Conservation (phyloP, 2,113 vertebrate genomes). For the Cairina moschata region DNA sequence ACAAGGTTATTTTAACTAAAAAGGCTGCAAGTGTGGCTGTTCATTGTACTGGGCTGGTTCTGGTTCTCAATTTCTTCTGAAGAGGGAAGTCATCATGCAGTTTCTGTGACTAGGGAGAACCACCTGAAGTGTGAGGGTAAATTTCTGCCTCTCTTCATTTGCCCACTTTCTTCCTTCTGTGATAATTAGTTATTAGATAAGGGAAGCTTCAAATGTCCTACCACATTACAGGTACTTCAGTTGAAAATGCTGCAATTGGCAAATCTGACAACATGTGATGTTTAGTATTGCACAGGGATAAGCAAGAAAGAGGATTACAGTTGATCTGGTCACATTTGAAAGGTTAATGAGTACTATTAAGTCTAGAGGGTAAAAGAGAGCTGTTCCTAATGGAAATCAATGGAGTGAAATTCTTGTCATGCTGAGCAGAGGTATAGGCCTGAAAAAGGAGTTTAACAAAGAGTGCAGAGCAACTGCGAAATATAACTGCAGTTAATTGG, state of each 20-base stretch:
- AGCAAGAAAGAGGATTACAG: neutral
- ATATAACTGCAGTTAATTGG: neutral
- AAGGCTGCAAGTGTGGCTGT: neutral
- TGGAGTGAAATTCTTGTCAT: neutral
- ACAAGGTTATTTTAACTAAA: neutral
- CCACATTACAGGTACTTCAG: neutral
- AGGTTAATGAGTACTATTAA: neutral
- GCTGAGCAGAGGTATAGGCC: neutral
- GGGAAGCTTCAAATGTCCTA: neutral
- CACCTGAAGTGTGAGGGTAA: neutral
- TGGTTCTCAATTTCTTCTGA: neutral
- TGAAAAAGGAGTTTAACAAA: conserved; percentile 5
- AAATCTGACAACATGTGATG: neutral
- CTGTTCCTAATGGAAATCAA: neutral
- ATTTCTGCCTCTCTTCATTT: neutral
- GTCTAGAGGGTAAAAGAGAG: neutral
- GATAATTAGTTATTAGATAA: neutral
- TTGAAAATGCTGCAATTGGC: neutral
- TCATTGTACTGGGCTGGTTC: neutral
- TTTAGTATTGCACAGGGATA: neutral
- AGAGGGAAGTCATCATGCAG: neutral
- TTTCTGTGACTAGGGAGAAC: neutral
- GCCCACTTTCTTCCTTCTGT: neutral
- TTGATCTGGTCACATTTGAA: conserved; percentile 28
- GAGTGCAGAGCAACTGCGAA: conserved; percentile 1